Evolutionary conservation across 1,140 invertebrate genomes (phyloP).

Genomic region (Sarcophaga bullata): DNA sequence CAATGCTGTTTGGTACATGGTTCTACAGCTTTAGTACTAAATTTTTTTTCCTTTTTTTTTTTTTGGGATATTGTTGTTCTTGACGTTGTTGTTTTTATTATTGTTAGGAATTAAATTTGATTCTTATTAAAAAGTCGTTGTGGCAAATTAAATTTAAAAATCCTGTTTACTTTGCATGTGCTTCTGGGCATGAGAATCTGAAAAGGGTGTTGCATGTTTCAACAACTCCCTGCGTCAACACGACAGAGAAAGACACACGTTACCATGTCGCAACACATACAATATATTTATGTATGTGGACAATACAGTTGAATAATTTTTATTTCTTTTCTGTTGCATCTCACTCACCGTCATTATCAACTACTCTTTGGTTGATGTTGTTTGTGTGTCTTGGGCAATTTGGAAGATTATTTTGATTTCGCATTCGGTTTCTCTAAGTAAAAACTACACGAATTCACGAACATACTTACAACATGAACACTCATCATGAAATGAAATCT

Average conservation of each 20-base stretch:
- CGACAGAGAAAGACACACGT: constrained; percentile 9
- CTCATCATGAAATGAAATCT: constrained; percentile 18
- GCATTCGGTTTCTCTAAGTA: constrained; percentile 28
- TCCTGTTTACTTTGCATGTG: constrained; percentile 43
- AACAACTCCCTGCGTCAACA: constrained; percentile 35
- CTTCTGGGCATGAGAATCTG: constrained; percentile 31
- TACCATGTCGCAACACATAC: neutral
- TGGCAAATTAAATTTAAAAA: constrained; percentile 45
- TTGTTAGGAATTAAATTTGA: constrained; percentile 39
- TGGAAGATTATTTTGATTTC: constrained; percentile 26
- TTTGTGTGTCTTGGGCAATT: constrained; percentile 17
- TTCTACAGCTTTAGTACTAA: neutral
- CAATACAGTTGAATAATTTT: constrained; percentile 14
- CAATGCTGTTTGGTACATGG: neutral
- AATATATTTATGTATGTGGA: neutral
- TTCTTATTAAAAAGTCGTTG: constrained; percentile 47
- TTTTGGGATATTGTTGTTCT: no score
- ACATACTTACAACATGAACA: constrained; percentile 28
- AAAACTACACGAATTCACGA: constrained; percentile 36
- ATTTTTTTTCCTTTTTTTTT: no score
- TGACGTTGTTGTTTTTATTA: neutral
- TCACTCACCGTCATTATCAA: neutral
- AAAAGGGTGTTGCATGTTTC: constrained; percentile 37
- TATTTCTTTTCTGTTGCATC: constrained; percentile 10
- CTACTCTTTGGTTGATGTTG: neutral